Base-by-base conservation (phyloP, 2,888 invertebrate genomes). In the Molorchus minor region DNA sequence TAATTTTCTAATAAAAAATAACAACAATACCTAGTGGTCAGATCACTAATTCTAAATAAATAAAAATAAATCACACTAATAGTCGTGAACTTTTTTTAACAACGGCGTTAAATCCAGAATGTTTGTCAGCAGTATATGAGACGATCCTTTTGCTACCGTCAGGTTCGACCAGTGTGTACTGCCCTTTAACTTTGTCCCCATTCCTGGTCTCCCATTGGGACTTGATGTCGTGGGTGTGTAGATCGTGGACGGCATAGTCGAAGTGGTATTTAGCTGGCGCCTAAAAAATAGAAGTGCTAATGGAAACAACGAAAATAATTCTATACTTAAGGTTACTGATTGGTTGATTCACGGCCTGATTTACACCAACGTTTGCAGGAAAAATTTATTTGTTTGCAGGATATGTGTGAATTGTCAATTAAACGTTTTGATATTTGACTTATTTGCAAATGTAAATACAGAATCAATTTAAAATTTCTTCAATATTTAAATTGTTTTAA, bases 211-310 rank as follows among this genome's bases (percentile, higher is more conserved):
- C 82, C 79, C 80, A 81, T 66, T 81, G 81, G 57, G 76, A 79
- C 69, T 82, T 82, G 58, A 81, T 79, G 67, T 82, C 82, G 64
- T 80, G 80, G n/a, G 80, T 81, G 69, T 81, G 80, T n/a, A 80
- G 75, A 65, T 82, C 82, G 68, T 81, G 79, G 35, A 82, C 82
- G 49, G 79, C 79, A 67, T 82, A 82, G 59, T 81, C 81, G 73
- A 77, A 82, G 60, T 81, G 80, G 71, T 81, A 82, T 63, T 79
- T 78, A 15, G 81, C 78, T 61, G 76, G 77, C 21, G 78, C 77
- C 81, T 81, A 65, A 45, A 77, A 76, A 29, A 58, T 41, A 12
- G 12, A 4, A 20, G 7, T 21, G 12, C n/a, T n/a, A 33, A 33
- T 33, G 12, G 33, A n/a, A 33, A 10, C 12, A 33, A 33, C 25